Evolutionary conservation across 2,888 invertebrate genomes (phyloP).

Genomic region (Linyphia triangularis): DNA sequence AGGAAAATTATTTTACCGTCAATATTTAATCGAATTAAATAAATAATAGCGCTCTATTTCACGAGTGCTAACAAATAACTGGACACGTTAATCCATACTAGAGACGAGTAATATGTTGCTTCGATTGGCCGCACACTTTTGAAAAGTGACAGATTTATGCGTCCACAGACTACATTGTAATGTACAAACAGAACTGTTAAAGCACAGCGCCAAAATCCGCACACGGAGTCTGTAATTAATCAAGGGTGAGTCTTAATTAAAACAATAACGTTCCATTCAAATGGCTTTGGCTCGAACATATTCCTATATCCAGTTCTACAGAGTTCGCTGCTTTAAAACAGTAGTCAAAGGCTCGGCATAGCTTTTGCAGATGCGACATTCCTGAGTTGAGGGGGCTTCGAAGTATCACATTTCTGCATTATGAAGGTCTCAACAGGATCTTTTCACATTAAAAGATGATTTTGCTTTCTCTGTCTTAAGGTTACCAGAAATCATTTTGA

Average conservation of each 20-base stretch:
- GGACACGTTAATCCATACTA: slow-evolving; percentile 39
- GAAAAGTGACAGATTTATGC: slow-evolving; percentile 62
- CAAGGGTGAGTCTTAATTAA: slow-evolving; percentile 72
- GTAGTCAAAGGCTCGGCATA: slow-evolving; percentile 55
- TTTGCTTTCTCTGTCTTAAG: too few relatives aligned
- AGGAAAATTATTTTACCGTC: too few relatives aligned
- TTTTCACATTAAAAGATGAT: too few relatives aligned
- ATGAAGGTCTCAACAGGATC: not conserved
- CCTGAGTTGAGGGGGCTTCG: slow-evolving; percentile 16
- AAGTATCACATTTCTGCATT: not conserved
- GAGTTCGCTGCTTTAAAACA: slow-evolving; percentile 66
- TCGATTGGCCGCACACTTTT: slow-evolving; percentile 35
- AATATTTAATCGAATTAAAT: slow-evolving; percentile 30
- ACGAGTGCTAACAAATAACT: slow-evolving; percentile 25
- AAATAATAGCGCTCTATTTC: slow-evolving; percentile 39
- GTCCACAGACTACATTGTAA: slow-evolving; percentile 55
- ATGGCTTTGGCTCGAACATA: slow-evolving; percentile 63
- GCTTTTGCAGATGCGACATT: slow-evolving; percentile 69
- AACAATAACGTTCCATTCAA: slow-evolving; percentile 73
- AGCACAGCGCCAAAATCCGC: slow-evolving; percentile 65
- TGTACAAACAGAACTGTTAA: slow-evolving; percentile 54
- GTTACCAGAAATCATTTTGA: too few relatives aligned
- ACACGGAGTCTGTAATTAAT: slow-evolving; percentile 64
- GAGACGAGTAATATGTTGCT: slow-evolving; percentile 48
- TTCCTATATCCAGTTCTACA: slow-evolving; percentile 55